These are phyloP conservation scores for Acropternis orthonyx DNA, from an alignment of 2,797 vertebrate genomes.

Conservation along the genomic window DNA sequence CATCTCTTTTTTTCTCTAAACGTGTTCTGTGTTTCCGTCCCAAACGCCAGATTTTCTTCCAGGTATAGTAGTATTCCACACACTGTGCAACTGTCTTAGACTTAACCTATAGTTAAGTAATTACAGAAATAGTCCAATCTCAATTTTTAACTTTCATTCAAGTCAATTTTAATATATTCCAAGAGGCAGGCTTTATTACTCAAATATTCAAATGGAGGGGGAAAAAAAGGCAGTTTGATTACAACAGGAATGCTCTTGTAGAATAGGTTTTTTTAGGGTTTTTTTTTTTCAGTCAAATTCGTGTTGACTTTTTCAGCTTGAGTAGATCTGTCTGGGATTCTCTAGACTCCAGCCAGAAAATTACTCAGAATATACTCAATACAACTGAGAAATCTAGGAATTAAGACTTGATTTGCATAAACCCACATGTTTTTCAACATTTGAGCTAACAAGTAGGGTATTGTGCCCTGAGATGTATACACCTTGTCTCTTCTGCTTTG, in stretches of 20 bases:
- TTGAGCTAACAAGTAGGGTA: neutral
- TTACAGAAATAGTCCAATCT: neutral
- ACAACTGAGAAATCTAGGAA: neutral
- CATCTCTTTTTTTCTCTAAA: conserved; percentile 75
- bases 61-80: conserved; percentile 89
- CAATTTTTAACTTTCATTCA: neutral
- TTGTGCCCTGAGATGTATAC: neutral
- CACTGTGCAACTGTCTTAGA: conserved; percentile 87
- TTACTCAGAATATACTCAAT: neutral
- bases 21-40: conserved; percentile 80
- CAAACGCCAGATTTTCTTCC: conserved; percentile 85
- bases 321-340: neutral
- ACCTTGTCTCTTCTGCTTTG: neutral
- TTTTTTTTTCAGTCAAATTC: neutral
- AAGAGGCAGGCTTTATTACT: neutral
- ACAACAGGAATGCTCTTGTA: neutral
- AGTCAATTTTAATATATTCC: neutral
- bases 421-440: neutral
- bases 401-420: neutral
- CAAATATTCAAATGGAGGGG: neutral
- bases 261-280: neutral
- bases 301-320: neutral
- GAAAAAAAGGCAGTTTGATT: neutral
- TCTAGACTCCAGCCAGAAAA: neutral
- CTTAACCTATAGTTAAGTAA: conserved; percentile 78